A percentile compares a stretch with the other conserved stretches of the same genome.
Conservation (phyloP, 2,888 invertebrate genomes). For the Dasypolia templi region DNA sequence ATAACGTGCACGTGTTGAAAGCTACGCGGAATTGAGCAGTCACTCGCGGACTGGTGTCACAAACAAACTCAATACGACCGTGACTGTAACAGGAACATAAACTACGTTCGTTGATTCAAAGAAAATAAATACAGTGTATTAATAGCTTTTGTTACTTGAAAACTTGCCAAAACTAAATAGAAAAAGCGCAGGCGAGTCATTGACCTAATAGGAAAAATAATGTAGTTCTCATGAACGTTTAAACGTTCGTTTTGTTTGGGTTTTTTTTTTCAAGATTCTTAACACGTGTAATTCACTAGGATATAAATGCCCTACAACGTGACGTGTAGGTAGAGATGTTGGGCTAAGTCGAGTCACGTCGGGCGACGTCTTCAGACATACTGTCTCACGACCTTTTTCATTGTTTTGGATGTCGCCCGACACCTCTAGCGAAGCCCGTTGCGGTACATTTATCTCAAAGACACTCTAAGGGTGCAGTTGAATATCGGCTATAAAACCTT, state of each 20-base stretch:
- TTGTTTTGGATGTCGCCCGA: background rate
- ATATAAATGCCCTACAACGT: background rate
- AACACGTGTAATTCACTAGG: background rate
- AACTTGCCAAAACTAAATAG: constrained; percentile 30
- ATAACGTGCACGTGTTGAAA: constrained; percentile 51
- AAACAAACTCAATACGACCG: constrained; percentile 33
- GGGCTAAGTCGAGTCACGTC: background rate
- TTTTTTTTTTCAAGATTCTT: background rate
- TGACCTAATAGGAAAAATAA: constrained; percentile 11
- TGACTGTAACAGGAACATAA: constrained; percentile 27
- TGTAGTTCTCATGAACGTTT: background rate
- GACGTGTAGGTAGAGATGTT: background rate
- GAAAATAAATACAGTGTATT: constrained; percentile 13
- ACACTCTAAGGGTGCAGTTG: background rate
- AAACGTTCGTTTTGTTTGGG: background rate
- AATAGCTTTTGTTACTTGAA: constrained; percentile 37
- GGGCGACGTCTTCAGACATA: background rate
- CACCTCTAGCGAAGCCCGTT: background rate
- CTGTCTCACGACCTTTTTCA: background rate
- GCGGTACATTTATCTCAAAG: background rate
- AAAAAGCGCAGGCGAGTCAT: constrained; percentile 11
- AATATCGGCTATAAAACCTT: background rate
- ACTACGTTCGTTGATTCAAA: constrained; percentile 1
- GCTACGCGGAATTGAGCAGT: constrained; percentile 31
- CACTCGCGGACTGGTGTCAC: constrained; percentile 36